Evolutionary conservation across 2,113 vertebrate genomes (phyloP).

Genomic region (Otocyon megalotis): DNA sequence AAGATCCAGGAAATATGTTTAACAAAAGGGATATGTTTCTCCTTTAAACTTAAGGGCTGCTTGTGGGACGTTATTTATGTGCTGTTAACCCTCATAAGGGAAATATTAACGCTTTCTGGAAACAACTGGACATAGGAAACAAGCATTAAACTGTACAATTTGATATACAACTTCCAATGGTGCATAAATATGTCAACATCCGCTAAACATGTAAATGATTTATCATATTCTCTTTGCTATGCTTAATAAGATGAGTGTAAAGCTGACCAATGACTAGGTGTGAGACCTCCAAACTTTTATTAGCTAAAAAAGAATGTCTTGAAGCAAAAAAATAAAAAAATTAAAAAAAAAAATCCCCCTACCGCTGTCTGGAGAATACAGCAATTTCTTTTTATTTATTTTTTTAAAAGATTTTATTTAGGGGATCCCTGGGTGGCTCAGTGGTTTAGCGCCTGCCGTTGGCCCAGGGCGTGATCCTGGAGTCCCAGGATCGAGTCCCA

Average conservation of each 20-base stretch:
- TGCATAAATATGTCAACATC: slow-evolving; percentile 68
- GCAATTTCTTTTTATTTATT: accelerated
- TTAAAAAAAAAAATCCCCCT: not conserved
- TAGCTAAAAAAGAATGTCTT: not conserved
- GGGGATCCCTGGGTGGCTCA: too few species aligned
- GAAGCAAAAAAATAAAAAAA: not conserved
- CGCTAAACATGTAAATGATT: slow-evolving; percentile 62
- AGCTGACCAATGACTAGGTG: slow-evolving; percentile 45
- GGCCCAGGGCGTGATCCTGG: too few species aligned
- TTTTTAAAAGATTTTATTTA: too few species aligned
- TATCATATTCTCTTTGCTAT: slow-evolving; percentile 65
- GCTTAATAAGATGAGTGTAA: slow-evolving; percentile 37
- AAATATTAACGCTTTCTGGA: slow-evolving; percentile 71
- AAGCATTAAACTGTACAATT: slow-evolving; percentile 54
- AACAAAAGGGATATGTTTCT: not conserved
- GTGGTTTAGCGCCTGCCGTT: too few species aligned
- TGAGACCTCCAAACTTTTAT: slow-evolving; percentile 24
- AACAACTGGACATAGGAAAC: slow-evolving; percentile 52
- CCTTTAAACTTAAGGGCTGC: slow-evolving; percentile 64
- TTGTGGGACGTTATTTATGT: slow-evolving; percentile 70
- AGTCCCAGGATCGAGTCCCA: too few species aligned
- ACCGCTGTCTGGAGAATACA: not conserved
- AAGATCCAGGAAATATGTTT: not conserved
- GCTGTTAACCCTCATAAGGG: slow-evolving; percentile 71
- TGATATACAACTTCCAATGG: slow-evolving; percentile 76